Evolutionary conservation across 2,797 vertebrate species (phyloP), one percentile per base, ranked within the genome.

Genomic region (Ctenopoma multispine): DNA sequence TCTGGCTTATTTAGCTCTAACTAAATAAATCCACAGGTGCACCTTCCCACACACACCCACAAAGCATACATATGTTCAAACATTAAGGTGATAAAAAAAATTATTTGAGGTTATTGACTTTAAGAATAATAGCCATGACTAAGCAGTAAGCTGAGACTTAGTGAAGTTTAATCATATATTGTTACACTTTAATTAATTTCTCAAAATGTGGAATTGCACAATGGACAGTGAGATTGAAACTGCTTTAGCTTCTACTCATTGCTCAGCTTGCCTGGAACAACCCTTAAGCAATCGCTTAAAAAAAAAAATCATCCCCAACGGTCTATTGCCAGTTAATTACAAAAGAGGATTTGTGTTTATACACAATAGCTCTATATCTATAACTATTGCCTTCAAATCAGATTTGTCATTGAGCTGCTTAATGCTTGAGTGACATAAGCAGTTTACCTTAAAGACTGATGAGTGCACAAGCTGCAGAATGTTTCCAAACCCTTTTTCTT

Each of bases 101-200:
- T 57, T 27, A 79, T 69, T 54, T 5, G 3, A n/a, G 36, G 57
- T 83, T 71, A 72, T 20, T 76, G 61, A 38, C 69, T 83, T 80
- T 48, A 67, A 67, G 60, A 76, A 78, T 85, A 76, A 84, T 81
- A 56, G 41, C 75, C 48, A 72, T 72, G 79, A 76, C 79, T 80
- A 77, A 83, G 75, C 66, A 83, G 73, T 75, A 55, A 56, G 46
- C 54, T 63, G 53, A 69, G 76, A 83, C 72, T 81, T 63, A 48
- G 60, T 72, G 51, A 75, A 65, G 65, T 87, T 82, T 82, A 89
- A 87, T 90, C 75, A 84, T 72, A 81, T 87, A 87, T 84, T 88
- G 84, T 86, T 86, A 78, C 66, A 81, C 63, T 88, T 77, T 78
- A 88, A 91, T 90, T 86, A 87, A 88, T 90, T 87, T 72, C 75